Base-by-base conservation (phyloP, 2,888 invertebrate genomes). In the Pollenia labialis region DNA sequence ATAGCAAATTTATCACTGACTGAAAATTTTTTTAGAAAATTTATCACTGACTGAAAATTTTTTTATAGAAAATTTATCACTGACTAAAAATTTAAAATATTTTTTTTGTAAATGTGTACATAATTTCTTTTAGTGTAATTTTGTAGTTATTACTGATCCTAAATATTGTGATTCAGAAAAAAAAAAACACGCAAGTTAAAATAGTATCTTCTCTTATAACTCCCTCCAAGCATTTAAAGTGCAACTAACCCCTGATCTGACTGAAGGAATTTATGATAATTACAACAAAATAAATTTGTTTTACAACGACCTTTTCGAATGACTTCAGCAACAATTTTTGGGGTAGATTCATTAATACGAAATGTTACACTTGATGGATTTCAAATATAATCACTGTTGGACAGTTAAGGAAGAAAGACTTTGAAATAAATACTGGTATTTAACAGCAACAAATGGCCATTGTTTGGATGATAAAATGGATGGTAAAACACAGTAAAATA, bases 341-440 rank as follows among this genome's bases (percentile, higher is more conserved):
- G 44, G 69, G 64, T 80, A 64, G 75, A 58, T 75, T 74, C 16
- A 44, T 66, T 56, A 54, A 54, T 23, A 48, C n/a, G 32, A 56
- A 50, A 72, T 50, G 85, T 85, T 85, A 77, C 85, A 85, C 82
- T 69, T 85, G 85, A 75, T 62, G 74, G 56, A 82, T 56, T 82
- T 85, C 18, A 32, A 69, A 54, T 10, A 58, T 58, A 85, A 85
- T 85, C 85, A 82, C 62, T 68, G 85, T 81, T 79, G 23, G 16
- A 4, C 23, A 60, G 46, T 54, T n/a, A 14, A 62, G 52, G 40
- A 81, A 85, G 40, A 44, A 46, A 18, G 50, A 66, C 48, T 14
- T 12, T 66, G 18, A 56, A 40, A 48, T 7, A 1, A 77, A 40
- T 12, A 58, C 12, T 14, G 32, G 32, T 6, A 32, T 32, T 32